Base-by-base conservation (phyloP, 2,888 invertebrate genomes). In the Amiota minor region DNA sequence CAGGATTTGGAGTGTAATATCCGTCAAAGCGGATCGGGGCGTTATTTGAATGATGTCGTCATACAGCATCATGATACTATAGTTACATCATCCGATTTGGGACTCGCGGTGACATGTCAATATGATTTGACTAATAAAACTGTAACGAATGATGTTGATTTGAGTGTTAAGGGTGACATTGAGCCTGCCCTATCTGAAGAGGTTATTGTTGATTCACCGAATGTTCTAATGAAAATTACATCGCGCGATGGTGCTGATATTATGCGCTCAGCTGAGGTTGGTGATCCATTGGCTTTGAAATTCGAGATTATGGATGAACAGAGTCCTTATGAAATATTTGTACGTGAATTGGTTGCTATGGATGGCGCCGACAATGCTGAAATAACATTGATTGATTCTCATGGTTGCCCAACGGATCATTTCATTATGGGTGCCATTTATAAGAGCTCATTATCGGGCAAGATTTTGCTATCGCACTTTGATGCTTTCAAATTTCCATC, bases 401-500 rank as follows among this genome's bases (percentile, higher is more conserved):
- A 94, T 82, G 97, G 97, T 86, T 97, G 97, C 88, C 97, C 97
- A n/a, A 97, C 97, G 47, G 97, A 97, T 90, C 95, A 96, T 87
- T 95, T 96, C 90, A 97, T 97, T 89, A 96, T 97, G 96, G 96
- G 96, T 85, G 95, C 96, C 16, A 92, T 97, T 77, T 94, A 94
- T 91, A 96, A 96, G 90, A 95, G 96, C 68, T 92, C 93, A 70
- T 91, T 93, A 83, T 93, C 93, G 75, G 95, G 95, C 90, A 96
- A 96, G 93, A 93, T 95, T 85, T 91, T 97, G 75, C 91, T 96
- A 77, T 96, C 97, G 65, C 95, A 96, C 90, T 97, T 97, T 91
- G 97, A 97, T 90, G 97, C 97, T 55, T 97, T 97, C 93, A 97
- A 97, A 90, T 97, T 97, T 92, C 97, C 97, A 62, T 96, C 97